phyloP scores from a whole-genome alignment of 2,888 invertebrate genomes.

The Phengaris alcon region DNA sequence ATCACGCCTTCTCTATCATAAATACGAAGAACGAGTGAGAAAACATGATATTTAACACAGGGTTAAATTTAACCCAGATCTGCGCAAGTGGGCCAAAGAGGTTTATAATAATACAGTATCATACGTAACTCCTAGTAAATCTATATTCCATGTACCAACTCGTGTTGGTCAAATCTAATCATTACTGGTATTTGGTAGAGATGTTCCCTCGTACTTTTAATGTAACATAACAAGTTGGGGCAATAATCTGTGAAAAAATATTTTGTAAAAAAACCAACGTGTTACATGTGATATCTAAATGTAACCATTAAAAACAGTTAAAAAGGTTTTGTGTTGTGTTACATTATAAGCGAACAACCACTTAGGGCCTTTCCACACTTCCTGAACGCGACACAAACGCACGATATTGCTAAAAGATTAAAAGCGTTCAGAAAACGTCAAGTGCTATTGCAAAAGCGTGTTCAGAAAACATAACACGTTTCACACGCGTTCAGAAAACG shows the following conservation, averaged over 20 bases:
- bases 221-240: not conserved
- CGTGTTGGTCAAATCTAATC: not conserved
- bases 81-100: not conserved
- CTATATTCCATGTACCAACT: not conserved
- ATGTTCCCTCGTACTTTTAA: not conserved
- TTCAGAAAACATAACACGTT: not conserved
- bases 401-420: too few species aligned
- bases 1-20: too few species aligned
- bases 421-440: not conserved
- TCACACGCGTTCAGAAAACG: not conserved
- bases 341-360: slow-evolving; percentile 1
- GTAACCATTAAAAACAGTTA: too few species aligned
- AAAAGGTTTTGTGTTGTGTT: not conserved
- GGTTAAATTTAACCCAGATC: too few species aligned
- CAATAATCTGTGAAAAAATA: not conserved
- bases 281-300: not conserved
- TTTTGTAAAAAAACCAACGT: not conserved
- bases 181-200: too few species aligned
- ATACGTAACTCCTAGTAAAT: not conserved
- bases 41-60: too few species aligned
- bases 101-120: not conserved
- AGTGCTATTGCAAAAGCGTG: not conserved
- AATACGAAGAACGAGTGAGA: too few species aligned
- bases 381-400: not conserved
- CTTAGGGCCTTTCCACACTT: not conserved